Evolutionary conservation across 2,888 invertebrate genomes (phyloP).

Genomic region (Paralinhomoeus sp.): DNA sequence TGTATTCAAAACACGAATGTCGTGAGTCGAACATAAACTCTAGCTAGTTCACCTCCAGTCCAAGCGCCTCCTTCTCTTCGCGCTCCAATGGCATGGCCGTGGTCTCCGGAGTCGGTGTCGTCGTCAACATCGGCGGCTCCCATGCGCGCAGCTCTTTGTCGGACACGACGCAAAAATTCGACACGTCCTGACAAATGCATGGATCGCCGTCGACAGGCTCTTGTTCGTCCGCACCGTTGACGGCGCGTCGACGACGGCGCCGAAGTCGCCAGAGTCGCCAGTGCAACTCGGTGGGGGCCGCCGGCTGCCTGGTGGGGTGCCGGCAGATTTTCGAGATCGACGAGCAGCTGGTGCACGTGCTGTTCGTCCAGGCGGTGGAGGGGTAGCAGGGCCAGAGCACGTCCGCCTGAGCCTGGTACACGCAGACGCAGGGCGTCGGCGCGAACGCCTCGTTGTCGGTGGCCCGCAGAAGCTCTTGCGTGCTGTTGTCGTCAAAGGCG

Average conservation of each 20-base stretch:
- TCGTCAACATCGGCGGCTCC: conserved; percentile 15
- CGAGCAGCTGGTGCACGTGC: conserved; percentile 15
- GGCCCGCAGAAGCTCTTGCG: too few relatives aligned
- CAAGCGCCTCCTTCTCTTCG: conserved; percentile 17
- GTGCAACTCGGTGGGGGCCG: too few relatives aligned
- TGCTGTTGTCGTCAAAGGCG: too few relatives aligned
- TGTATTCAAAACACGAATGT: conserved; percentile 6
- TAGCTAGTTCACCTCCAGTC: conserved; percentile 9
- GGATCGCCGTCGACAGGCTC: conserved; percentile 3
- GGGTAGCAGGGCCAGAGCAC: conserved; percentile 24
- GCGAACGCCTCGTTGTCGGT: too few relatives aligned
- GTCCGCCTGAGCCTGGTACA: conserved; percentile 20
- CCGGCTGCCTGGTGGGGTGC: conserved; percentile 16
- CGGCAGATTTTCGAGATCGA: conserved; percentile 21
- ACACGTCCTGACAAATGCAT: conserved; percentile 22
- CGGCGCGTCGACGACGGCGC: too few relatives aligned
- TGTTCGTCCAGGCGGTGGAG: conserved; percentile 15
- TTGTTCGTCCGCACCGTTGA: too few relatives aligned
- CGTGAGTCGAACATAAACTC: too few relatives aligned
- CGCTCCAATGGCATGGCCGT: too few relatives aligned
- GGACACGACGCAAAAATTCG: conserved; percentile 20
- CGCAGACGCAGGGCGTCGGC: conserved; percentile 15
- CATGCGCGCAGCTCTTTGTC: conserved; percentile 18
- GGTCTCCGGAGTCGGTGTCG: conserved; percentile 7
- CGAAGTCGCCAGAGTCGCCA: too few relatives aligned